These are phyloP conservation scores for Eueides isabella DNA, from an alignment of 1,140 invertebrate genomes.

Conservation along the genomic window DNA sequence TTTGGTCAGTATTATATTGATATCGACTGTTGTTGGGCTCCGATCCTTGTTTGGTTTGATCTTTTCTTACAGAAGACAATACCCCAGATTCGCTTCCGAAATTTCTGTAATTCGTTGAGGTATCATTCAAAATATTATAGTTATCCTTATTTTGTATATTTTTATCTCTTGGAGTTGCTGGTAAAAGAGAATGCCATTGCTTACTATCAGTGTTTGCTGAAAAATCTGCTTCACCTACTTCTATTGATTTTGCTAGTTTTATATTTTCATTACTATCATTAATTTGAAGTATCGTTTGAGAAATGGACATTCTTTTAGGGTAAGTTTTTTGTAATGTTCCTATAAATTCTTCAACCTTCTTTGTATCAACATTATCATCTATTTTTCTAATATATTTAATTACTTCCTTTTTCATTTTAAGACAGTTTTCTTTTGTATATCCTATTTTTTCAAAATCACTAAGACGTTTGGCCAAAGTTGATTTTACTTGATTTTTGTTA, in stretches of 20 bases:
- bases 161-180: constrained; percentile 11
- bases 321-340: constrained; percentile 36
- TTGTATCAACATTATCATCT: constrained; percentile 31
- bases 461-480: constrained; percentile 45
- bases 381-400: constrained; percentile 44
- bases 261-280: not conserved
- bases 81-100: not conserved
- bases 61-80: not conserved
- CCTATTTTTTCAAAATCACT: constrained; percentile 46
- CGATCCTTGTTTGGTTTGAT: not conserved
- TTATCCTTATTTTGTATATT: not conserved
- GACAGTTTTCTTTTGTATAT: constrained; percentile 35
- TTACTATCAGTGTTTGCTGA: constrained; percentile 11
- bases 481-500: constrained; percentile 43
- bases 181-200: constrained; percentile 29
- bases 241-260: not conserved
- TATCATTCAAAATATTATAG: not conserved
- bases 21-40: not conserved
- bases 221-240: not conserved
- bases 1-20: not conserved
- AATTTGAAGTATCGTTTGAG: not conserved
- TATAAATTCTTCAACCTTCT: constrained; percentile 43
- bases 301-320: constrained; percentile 7
- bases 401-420: constrained; percentile 52
- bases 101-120: not conserved